Conservation (phyloP, 2,888 invertebrate species). For the Acanthopleura granulata region DNA sequence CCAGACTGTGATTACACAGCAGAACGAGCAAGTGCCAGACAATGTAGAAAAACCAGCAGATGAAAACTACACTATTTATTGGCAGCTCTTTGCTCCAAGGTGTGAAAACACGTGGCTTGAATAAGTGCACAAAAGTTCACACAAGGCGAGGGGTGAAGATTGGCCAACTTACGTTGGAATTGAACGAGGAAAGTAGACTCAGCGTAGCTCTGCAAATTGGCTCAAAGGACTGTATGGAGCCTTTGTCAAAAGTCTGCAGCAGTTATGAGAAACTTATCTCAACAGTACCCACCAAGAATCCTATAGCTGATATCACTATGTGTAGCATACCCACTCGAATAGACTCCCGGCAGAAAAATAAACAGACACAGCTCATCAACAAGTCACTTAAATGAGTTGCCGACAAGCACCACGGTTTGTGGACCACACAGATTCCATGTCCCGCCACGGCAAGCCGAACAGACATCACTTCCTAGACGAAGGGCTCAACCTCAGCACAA, state of each 20-base stretch:
- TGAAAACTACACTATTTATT: background rate
- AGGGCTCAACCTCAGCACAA: background rate
- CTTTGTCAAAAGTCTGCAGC: too few relatives aligned
- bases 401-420: too few relatives aligned
- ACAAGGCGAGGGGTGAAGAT: background rate
- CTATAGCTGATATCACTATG: background rate
- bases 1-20: too few relatives aligned
- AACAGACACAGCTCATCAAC: background rate
- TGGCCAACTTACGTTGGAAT: background rate
- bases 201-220: too few relatives aligned
- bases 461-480: background rate
- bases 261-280: too few relatives aligned
- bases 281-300: background rate
- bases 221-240: too few relatives aligned
- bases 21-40: too few relatives aligned
- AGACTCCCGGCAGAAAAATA: background rate
- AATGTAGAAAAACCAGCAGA: too few relatives aligned
- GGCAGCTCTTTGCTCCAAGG: background rate
- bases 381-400: too few relatives aligned
- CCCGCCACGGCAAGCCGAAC: too few relatives aligned
- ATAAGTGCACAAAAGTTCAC: background rate
- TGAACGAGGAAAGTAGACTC: background rate
- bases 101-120: background rate
- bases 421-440: too few relatives aligned
- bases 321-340: background rate